Conservation (phyloP, 2,888 invertebrate species). For the Macrophya annulata region DNA sequence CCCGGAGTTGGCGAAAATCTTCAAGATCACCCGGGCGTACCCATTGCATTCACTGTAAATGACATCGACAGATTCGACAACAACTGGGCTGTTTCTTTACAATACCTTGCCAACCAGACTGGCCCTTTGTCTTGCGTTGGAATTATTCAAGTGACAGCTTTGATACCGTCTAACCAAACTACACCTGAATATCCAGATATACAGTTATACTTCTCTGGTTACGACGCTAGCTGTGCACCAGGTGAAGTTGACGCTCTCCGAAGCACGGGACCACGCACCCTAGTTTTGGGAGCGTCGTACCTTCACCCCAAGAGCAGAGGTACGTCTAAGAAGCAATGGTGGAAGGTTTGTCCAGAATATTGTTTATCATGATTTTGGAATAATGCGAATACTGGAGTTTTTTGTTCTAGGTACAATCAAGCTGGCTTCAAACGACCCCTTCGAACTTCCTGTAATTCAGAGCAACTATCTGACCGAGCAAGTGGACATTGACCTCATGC, state of each 20-base stretch:
- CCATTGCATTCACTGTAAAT: conserved; percentile 81
- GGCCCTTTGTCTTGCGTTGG: conserved; percentile 86
- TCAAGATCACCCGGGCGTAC: conserved; percentile 85
- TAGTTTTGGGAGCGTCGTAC: conserved; percentile 78
- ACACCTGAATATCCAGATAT: conserved; percentile 84
- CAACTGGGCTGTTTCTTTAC: conserved; percentile 84
- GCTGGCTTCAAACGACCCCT: conserved; percentile 85
- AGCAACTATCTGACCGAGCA: conserved; percentile 88
- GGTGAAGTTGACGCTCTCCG: conserved; percentile 79
- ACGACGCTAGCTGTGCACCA: conserved; percentile 82
- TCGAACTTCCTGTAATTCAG: conserved; percentile 86
- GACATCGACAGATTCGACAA: conserved; percentile 81
- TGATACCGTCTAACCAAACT: conserved; percentile 83
- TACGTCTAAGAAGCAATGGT: conserved; percentile 45
- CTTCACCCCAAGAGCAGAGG: conserved; percentile 86
- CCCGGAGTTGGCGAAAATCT: conserved; percentile 87
- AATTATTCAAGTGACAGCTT: conserved; percentile 79
- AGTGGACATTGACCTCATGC: conserved; percentile 84
- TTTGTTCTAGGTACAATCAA: conserved; percentile 79
- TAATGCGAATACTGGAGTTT: not conserved
- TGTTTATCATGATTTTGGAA: not conserved
- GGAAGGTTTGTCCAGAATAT: not conserved
- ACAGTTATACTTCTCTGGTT: conserved; percentile 86
- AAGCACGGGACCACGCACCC: conserved; percentile 69
- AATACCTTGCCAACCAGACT: conserved; percentile 83